phyloP scores from a whole-genome alignment of 1,140 invertebrate species.

The Cherax quadricarinatus region DNA sequence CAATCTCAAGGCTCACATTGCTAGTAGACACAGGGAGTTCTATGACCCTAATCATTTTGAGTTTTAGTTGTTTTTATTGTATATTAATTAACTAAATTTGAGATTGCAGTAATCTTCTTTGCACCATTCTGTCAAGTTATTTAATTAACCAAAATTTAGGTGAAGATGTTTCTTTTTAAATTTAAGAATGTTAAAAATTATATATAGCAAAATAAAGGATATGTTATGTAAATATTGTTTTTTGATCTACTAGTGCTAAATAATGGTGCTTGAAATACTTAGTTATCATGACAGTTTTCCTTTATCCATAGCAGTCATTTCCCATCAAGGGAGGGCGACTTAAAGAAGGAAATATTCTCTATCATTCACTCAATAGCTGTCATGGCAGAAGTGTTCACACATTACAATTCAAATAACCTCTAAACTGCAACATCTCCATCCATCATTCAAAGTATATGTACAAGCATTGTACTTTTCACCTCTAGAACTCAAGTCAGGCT shows the following conservation, averaged over 20 bases:
- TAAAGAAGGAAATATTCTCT: too few species aligned
- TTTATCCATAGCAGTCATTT: too few species aligned
- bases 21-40: conserved; percentile 60
- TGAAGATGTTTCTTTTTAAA: background rate
- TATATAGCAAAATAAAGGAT: background rate
- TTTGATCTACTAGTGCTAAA: background rate
- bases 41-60: conserved; percentile 51
- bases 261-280: too few species aligned
- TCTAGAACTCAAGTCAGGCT: too few species aligned
- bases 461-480: too few species aligned
- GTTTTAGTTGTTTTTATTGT: background rate
- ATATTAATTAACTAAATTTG: background rate
- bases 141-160: background rate
- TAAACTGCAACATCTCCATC: too few species aligned
- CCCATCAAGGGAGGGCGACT: too few species aligned
- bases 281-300: too few species aligned
- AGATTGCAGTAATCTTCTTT: background rate
- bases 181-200: background rate
- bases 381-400: too few species aligned
- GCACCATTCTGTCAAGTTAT: background rate
- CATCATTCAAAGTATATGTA: too few species aligned
- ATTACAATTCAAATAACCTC: too few species aligned
- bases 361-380: too few species aligned
- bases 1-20: conserved; percentile 74
- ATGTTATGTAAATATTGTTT: background rate